A percentile compares a stretch with the other conserved stretches of the same genome.
These are phyloP conservation scores for Mungos mungo DNA, from an alignment of 2,113 vertebrate genomes.

Conservation along the genomic window DNA sequence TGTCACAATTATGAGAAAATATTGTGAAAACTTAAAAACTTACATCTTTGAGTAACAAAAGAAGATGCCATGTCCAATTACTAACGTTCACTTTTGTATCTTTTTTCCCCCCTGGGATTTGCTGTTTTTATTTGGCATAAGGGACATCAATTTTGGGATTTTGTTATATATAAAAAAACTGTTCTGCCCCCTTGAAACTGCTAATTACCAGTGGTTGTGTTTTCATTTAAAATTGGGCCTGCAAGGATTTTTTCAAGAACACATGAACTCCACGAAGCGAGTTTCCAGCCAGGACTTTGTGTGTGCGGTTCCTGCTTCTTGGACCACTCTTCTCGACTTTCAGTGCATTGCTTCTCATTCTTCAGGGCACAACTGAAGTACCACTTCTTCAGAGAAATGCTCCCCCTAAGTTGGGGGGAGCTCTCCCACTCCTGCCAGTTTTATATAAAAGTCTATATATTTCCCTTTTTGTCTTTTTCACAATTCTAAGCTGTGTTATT, in stretches of 20 bases:
- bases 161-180: background rate
- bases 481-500: background rate
- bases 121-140: background rate
- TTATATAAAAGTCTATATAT: background rate
- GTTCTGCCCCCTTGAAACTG: background rate
- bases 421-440: background rate
- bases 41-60: slow-evolving; percentile 4
- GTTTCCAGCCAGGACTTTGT: background rate
- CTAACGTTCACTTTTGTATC: slow-evolving; percentile 12
- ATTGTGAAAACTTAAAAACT: background rate
- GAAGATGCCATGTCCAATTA: background rate
- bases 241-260: background rate
- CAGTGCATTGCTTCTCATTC: background rate
- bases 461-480: background rate
- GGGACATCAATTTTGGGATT: background rate
- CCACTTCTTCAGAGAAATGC: background rate
- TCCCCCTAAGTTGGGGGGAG: background rate
- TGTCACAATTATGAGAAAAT: background rate
- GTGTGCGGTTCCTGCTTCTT: background rate
- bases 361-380: background rate
- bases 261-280: background rate
- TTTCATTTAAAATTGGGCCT: background rate
- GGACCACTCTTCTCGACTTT: background rate
- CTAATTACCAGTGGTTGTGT: background rate
- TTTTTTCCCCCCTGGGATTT: background rate